Evolutionary conservation across 2,888 invertebrate species (phyloP), one percentile per base, ranked within the genome.

Genomic region (Luperina testacea): DNA sequence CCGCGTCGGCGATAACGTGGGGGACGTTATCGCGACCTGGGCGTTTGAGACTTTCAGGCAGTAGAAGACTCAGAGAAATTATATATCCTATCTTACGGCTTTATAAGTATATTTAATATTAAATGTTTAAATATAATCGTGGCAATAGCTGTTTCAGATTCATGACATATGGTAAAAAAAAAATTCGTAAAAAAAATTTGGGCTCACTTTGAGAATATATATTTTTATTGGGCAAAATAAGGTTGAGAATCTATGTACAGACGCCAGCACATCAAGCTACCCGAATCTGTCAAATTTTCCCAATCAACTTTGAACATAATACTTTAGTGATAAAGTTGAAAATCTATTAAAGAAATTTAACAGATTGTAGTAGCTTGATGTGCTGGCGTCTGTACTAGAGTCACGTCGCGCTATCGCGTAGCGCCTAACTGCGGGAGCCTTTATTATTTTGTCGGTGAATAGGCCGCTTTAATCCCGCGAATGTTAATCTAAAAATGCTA

Each of bases 401-500:
- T 45, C 45, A 45, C 48, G 48, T 48, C 13, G 0, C 48, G 48
- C 13, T 48, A 48, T 48, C 48, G 13, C 48, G 48, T 48, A 13
- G 48, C 48, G 5, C 13, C 48, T 48, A 48, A 4, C 48, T 48
- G 48, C 48, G 48, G 48, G 48, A 48, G 4, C 13, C 48, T 48
- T 48, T 48, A 48, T 48, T 13, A 48, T 48, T 77, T 65, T 42
- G 24, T 70, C 57, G 53, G 45, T 65, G 65, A 70, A 45, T 20
- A 59, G 63, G 13, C 72, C 65, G 59, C 38, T 75, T 82, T 64
- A 75, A 65, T 83, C 53, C 42, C 32, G 64, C 59, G 15, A 79
- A 75, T 67, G n/a, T 72, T 81, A 87, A 84, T 82, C 72, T 75
- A 79, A 88, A 86, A 83, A 85, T 83, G 88, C 71, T 82, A 89